These are phyloP conservation scores for Acleris emargana DNA, from an alignment of 2,888 invertebrate genomes.

Conservation along the genomic window DNA sequence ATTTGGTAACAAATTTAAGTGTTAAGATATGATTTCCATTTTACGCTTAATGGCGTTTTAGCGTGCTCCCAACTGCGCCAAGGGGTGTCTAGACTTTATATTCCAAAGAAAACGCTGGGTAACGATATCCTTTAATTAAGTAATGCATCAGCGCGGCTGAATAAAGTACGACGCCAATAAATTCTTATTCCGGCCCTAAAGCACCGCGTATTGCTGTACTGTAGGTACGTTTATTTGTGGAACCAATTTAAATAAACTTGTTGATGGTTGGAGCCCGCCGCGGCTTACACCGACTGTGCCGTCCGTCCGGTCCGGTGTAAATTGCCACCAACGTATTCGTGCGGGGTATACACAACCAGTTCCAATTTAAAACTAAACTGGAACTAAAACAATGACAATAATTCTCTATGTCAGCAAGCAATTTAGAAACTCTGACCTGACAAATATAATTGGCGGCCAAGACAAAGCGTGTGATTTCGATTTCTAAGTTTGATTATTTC, in stretches of 20 bases:
- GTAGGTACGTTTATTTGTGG: slow-evolving; percentile 54
- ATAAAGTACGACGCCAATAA: slow-evolving; percentile 44
- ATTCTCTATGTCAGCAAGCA: slow-evolving; percentile 25
- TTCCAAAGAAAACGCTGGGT: slow-evolving; percentile 15
- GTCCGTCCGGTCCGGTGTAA: slow-evolving; percentile 54
- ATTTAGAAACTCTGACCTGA: slow-evolving; percentile 31
- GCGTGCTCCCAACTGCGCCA: slow-evolving; percentile 19
- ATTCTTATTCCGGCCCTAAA: slow-evolving; percentile 43
- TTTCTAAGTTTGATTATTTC: slow-evolving; percentile 34
- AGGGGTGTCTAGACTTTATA: slow-evolving; percentile 29
- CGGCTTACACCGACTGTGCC: slow-evolving; percentile 41
- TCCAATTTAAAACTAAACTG: slow-evolving; percentile 30
- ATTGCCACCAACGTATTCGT: slow-evolving; percentile 41
- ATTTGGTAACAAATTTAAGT: not conserved
- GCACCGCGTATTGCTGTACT: slow-evolving; percentile 40
- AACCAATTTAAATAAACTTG: slow-evolving; percentile 64
- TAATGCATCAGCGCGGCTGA: slow-evolving; percentile 26
- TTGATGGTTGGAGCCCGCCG: slow-evolving; percentile 51
- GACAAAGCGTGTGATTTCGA: slow-evolving; percentile 29
- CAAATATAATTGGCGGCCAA: slow-evolving; percentile 34
- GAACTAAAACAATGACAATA: slow-evolving; percentile 37
- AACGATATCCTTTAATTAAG: slow-evolving; percentile 32
- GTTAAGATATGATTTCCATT: slow-evolving; percentile 1
- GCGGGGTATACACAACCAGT: slow-evolving; percentile 23
- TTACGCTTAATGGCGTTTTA: slow-evolving; percentile 12